These are phyloP conservation scores for Ichneumon xanthorius DNA, from an alignment of 2,888 invertebrate genomes.

Conservation along the genomic window DNA sequence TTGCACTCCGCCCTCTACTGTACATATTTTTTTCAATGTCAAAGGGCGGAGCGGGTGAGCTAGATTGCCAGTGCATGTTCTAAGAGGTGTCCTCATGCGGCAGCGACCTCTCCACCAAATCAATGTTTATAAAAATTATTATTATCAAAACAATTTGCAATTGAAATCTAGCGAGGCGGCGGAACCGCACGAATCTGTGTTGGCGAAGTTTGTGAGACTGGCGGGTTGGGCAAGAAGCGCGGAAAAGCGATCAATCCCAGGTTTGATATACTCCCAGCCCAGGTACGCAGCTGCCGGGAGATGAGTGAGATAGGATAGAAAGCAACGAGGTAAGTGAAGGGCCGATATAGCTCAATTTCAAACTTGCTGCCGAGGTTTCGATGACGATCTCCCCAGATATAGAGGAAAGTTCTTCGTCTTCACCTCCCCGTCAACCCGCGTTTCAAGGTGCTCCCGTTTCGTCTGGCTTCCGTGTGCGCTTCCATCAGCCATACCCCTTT, in stretches of 20 bases:
- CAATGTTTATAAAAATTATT: neutral
- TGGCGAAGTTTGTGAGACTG: constrained; percentile 29
- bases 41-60: neutral
- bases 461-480: constrained; percentile 12
- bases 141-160: constrained; percentile 31
- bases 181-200: neutral
- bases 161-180: constrained; percentile 17
- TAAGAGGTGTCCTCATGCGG: neutral
- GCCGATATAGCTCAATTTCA: constrained; percentile 54
- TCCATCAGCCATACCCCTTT: constrained; percentile 17
- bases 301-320: constrained; percentile 8
- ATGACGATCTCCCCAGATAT: constrained; percentile 43
- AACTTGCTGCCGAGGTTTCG: constrained; percentile 47
- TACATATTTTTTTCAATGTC: too few relatives aligned
- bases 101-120: neutral
- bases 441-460: constrained; percentile 1
- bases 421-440: neutral
- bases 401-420: constrained; percentile 39
- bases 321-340: constrained; percentile 27
- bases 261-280: constrained; percentile 29
- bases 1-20: too few relatives aligned
- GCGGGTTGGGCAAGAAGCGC: neutral
- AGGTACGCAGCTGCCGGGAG: constrained; percentile 15
- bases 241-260: constrained; percentile 11
- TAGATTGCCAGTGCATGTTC: neutral